Percentiles rank a stretch among this genome's conserved stretches.
These are phyloP conservation scores for Chiloscyllium plagiosum DNA, from an alignment of 2,113 vertebrate species.

Conservation along the genomic window DNA sequence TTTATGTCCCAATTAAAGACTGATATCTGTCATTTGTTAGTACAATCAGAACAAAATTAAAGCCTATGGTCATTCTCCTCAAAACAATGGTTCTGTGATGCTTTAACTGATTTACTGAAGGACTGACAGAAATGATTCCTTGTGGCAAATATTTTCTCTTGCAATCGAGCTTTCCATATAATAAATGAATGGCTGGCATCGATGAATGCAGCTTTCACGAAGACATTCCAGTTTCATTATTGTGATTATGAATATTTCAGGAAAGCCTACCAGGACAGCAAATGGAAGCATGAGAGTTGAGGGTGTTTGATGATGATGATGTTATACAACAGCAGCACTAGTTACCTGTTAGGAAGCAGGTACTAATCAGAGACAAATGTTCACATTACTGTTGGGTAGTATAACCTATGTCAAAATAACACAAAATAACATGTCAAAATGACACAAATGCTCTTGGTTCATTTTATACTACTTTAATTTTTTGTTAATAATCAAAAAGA, in stretches of 20 bases:
- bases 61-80: background rate
- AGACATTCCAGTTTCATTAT: background rate
- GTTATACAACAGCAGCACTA: background rate
- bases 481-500: background rate
- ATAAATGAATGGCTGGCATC: background rate
- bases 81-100: constrained; percentile 9
- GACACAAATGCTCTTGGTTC: background rate
- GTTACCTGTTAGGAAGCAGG: background rate
- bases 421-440: background rate
- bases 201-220: background rate
- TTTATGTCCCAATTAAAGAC: background rate
- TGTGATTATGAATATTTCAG: background rate
- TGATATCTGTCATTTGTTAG: background rate
- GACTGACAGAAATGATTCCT: constrained; percentile 1
- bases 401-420: background rate
- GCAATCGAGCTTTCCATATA: background rate
- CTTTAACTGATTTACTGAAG: constrained; percentile 15
- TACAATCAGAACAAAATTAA: constrained; percentile 3
- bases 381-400: background rate
- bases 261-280: background rate
- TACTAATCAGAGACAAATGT: background rate
- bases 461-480: background rate
- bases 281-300: background rate
- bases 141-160: background rate
- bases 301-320: background rate